Evolutionary conservation across 2,797 vertebrate species (phyloP), one percentile per base, ranked within the genome.

Genomic region (Psittacula echo): DNA sequence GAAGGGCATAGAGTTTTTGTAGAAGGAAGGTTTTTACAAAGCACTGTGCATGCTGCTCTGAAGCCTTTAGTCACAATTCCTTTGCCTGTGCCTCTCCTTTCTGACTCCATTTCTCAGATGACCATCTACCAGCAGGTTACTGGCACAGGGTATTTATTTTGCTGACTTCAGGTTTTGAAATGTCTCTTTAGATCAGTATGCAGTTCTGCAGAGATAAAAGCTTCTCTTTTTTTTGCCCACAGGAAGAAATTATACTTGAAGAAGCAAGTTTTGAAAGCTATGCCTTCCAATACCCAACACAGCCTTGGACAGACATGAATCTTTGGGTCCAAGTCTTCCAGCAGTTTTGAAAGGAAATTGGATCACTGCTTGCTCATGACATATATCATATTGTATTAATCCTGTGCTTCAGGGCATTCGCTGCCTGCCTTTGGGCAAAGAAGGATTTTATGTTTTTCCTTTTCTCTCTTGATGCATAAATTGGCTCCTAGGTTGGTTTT

Each of bases 341-440:
- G 48, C 27, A 68, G 29, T 83, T 92, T 80, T 83, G 65, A 87
- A 91, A 83, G 51, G 41, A 91, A 94, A 77, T 68, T 45, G 53
- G 61, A 89, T 85, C 56, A 42, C 30, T 61, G 29, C 11, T 61
- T 87, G 18, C 68, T 80, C 0, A 0, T 4, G 22, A 78, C 26
- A 51, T 61, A 34, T 61, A 84, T 80, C 9, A 16, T 60, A 61
- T 60, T 64, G 34, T 60, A 91, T 67, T 89, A 89, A 83, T 83
- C 73, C 44, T 65, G 41, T 71, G n/a, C 56, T 77, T 87, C 56
- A 77, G 51, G 75, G 51, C 47, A 89, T 77, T 83, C 51, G 29
- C 23, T 68, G 72, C 8, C 29, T 91, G 29, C 61, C 78, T 92
- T 80, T 83, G 56, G 85, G 44, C 68, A 66, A 89, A 89, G 56